Evolutionary conservation across 2,113 vertebrate genomes (phyloP), one percentile per base, ranked within the genome.

Genomic region (Rhegmatorhina hoffmannsi): DNA sequence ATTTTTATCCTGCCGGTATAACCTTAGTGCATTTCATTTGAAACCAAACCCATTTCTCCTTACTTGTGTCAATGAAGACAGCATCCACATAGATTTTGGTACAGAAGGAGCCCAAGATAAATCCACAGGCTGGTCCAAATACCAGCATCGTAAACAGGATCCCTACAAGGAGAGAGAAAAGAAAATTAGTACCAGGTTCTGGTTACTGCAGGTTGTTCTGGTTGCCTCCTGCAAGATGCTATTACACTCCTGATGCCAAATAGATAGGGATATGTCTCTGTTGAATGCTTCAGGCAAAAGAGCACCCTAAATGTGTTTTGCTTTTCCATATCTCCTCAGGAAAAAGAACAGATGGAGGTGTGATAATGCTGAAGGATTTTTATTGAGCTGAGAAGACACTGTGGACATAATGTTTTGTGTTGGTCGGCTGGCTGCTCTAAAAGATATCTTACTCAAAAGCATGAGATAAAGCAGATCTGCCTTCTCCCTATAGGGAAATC

Each of bases 61-160:
- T 98, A 99, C 99, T 98, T 94, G 98, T 99, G 94, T 99, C 98
- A 24, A 99, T 99, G 98, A 99, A 99, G 97, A 99, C 97, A 7
- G 98, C 98, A 66, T 99, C 99, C 98, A 99, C 99, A 2, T 99
- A 99, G 97, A 99, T 99, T 97, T 99, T 99, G 93, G 99, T 99
- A 98, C 99, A 99, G 97, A 99, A 98, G 28, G 99, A 99, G 87
- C 99, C 99, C 90, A 99, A 98, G 97, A 99, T 99, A 97, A 99
- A 99, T 79, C 99, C 99, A 67, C 99, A 99, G 94, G 99, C 99
- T 44, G 99, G 99, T 89, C 99, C 99, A 53, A 99, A 99, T 74
- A 99, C 99, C 98, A 99, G 97, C 58, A 99, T 99, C 12, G 99
- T 99, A 96, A 99, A 99, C 81, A 99, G 98, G 96, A 99, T 99